A percentile compares a stretch with the other conserved stretches of the same genome.
Conservation (phyloP, 2,113 vertebrate species). For the Ranitomeya imitator region DNA sequence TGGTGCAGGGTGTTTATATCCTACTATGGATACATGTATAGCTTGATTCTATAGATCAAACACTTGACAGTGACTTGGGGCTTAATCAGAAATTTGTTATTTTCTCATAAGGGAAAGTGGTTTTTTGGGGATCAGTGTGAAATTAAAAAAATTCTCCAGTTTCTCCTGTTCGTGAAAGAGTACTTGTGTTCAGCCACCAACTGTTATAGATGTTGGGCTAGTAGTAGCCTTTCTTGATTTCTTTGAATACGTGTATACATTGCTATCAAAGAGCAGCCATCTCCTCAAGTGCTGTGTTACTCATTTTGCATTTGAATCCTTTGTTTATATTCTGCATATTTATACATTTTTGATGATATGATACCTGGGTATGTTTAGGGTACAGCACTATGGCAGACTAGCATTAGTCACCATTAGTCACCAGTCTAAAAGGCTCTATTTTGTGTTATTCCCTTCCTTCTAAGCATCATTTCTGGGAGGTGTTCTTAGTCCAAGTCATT, state of each 20-base stretch:
- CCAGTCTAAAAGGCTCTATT: slow-evolving; percentile 1
- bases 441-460: slow-evolving; percentile 3
- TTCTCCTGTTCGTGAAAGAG: too few relatives aligned
- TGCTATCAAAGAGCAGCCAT: neutral
- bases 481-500: neutral
- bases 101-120: too few relatives aligned
- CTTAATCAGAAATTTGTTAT: too few relatives aligned
- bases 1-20: too few relatives aligned
- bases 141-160: too few relatives aligned
- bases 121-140: too few relatives aligned
- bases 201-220: neutral
- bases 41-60: too few relatives aligned
- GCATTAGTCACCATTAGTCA: slow-evolving; percentile 30
- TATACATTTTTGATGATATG: neutral
- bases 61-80: too few relatives aligned
- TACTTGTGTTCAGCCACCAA: neutral
- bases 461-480: neutral
- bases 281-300: neutral
- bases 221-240: neutral
- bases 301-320: neutral
- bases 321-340: neutral
- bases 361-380: neutral
- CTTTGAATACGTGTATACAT: neutral
- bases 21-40: too few relatives aligned
- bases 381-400: neutral